A percentile compares a stretch with the other conserved stretches of the same genome.
Conservation (phyloP, 1,140 invertebrate species). For the Drosophila obscura region DNA sequence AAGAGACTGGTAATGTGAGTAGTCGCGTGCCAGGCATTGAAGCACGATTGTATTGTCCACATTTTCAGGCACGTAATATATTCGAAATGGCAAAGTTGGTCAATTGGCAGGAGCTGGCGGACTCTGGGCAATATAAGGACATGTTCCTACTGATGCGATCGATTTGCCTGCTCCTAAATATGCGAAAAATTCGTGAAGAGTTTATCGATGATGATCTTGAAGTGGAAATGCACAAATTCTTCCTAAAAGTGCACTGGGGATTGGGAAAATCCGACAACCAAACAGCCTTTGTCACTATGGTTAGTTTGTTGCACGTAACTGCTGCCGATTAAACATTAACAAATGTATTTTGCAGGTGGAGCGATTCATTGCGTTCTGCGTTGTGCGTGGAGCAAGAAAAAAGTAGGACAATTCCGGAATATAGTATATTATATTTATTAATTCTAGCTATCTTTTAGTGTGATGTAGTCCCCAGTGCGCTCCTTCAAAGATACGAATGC, state of each 20-base stretch:
- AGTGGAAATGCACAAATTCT: constrained; percentile 39
- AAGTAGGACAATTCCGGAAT: constrained; percentile 11
- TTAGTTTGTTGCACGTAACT: neutral
- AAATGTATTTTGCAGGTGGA: constrained; percentile 19
- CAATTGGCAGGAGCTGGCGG: constrained; percentile 28
- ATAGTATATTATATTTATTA: no score
- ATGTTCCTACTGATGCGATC: constrained; percentile 38
- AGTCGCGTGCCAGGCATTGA: neutral
- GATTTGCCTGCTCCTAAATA: constrained; percentile 34
- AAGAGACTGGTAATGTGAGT: constrained; percentile 7
- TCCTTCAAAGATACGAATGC: no score
- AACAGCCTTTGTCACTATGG: constrained; percentile 42
- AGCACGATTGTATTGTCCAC: neutral
- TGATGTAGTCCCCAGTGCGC: no score
- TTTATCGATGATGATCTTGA: constrained; percentile 20
- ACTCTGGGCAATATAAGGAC: constrained; percentile 15
- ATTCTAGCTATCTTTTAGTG: no score
- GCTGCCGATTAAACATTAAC: neutral
- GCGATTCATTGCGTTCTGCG: constrained; percentile 39
- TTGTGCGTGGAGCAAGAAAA: constrained; percentile 24
- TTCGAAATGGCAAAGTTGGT: constrained; percentile 28
- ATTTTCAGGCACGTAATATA: constrained; percentile 13
- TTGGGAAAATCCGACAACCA: constrained; percentile 4
- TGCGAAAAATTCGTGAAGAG: constrained; percentile 15
- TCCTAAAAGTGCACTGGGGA: constrained; percentile 16